Evolutionary conservation across 2,888 invertebrate species (phyloP), one percentile per base, ranked within the genome.

Genomic region (Dolichomitus sp.): DNA sequence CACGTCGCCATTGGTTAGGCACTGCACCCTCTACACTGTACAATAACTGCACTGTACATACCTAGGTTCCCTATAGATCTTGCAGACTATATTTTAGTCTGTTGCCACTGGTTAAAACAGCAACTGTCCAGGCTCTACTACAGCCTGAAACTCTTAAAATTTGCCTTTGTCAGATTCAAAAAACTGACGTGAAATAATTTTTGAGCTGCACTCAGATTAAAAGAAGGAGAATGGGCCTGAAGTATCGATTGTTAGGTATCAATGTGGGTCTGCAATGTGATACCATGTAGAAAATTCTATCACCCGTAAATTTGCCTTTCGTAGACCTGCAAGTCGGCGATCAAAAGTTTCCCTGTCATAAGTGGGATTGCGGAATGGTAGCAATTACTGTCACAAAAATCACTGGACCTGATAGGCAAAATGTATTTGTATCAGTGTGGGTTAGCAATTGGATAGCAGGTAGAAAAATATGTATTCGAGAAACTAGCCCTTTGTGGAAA

Each of bases 11-110:
- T 30, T 72, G 61, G 66, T 76, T 66, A 45, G 45, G 57, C 48
- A 33, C 30, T 48, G 54, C 57, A 57, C 48, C 63, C 75, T 75
- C 37, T 57, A 75, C 65, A 57, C 45, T 70, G 40, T 80, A 70
- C 63, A 69, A 61, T 80, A 80, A 72, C 79, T 80, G 59, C 69
- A 57, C 68, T 80, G 61, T 69, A 59, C 48, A 50, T n/a, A 63
- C 27, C 14, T 57, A 5, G 33, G 6, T 45, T 3, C 50, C 12
- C 45, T 52, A 80, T 61, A 30, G 7, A 40, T 30, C 57, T 75
- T 57, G 68, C 33, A 57, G 12, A 50, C 59, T 59, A 30, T 50
- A 59, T 72, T 79, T 42, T 45, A 37, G 57, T 30, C 7, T 57
- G 57, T 57, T 57, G 57, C 57, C n/a, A 57, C 30, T 57, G 27